phyloP scores from a whole-genome alignment of 2,797 vertebrate species.

The Ceyx erithaca region DNA sequence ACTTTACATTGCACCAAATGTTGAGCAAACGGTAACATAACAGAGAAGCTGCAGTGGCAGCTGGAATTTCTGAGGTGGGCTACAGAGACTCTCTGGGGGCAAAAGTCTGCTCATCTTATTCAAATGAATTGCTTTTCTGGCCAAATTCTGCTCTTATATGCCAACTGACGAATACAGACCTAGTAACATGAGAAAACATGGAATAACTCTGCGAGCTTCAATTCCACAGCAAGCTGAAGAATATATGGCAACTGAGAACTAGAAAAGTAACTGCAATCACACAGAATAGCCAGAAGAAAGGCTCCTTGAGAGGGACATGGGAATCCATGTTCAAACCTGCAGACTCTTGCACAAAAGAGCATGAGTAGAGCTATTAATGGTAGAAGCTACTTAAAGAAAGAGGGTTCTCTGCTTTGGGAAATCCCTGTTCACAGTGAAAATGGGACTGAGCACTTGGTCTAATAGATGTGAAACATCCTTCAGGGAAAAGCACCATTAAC shows the following conservation, averaged over 20 bases:
- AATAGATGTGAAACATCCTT: background rate
- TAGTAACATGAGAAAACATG: conserved; percentile 63
- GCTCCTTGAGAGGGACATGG: background rate
- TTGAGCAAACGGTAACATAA: conserved; percentile 73
- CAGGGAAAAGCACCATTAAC: background rate
- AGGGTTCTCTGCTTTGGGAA: background rate
- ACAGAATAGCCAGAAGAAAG: background rate
- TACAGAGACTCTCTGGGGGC: conserved; percentile 67
- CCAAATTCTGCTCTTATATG: conserved; percentile 61
- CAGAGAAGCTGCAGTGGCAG: conserved; percentile 69
- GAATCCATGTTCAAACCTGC: background rate
- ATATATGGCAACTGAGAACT: conserved; percentile 12
- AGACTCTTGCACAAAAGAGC: background rate
- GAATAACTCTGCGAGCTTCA: conserved; percentile 47
- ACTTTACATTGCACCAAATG: conserved; percentile 75
- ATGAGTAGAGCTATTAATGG: background rate
- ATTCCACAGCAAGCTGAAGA: conserved; percentile 10
- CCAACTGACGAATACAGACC: conserved; percentile 67
- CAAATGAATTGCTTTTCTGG: conserved; percentile 66
- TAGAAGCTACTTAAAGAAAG: background rate
- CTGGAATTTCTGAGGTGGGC: conserved; percentile 73
- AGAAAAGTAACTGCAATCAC: background rate
- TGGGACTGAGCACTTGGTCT: background rate
- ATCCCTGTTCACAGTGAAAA: background rate
- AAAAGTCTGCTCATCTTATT: conserved; percentile 74